Base-by-base conservation (phyloP, 2,888 invertebrate species). In the Caenorhabditis becei region DNA sequence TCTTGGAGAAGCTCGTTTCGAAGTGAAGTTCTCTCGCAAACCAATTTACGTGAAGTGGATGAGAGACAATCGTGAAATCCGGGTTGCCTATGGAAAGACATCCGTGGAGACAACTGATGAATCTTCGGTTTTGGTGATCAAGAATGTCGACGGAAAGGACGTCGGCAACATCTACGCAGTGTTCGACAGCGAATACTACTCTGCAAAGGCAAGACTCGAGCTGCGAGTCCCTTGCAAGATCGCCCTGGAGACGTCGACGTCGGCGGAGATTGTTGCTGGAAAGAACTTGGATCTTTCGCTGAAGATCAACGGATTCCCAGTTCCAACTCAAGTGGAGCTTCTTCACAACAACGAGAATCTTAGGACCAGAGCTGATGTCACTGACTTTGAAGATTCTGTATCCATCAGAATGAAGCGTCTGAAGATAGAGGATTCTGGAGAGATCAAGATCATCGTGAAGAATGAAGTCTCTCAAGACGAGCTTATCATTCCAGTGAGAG, bases 401-500 rank as follows among this genome's bases (percentile, higher is more conserved):
- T 81, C 81, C 0, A 83, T 90, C 35, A 62, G 86, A 77, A 95
- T 96, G 80, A 95, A 95, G 89, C 95, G 94, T 24, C 10, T 87
- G 56, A 86, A 82, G 41, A 80, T 81, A 11, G 74, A 75, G 8
- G 96, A 96, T 89, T 93, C 94, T 71, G 96, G 96, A 41, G 93
- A 91, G 0, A 95, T 96, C 87, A 94, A 93, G 23, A 91, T 96
- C 37, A 94, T 93, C 88, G 82, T 77, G n/a, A 65, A 67, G 49
- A 85, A 85, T 26, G 66, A 81, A 5, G 53, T 59, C 11, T 71
- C 79, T 0, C 24, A 71, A n/a, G 77, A 80, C 32, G 77, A 63
- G n/a, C 10, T 80, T 18, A 63, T 24, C 7, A 69, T 82, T 56
- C 79, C 80, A 49, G 20, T 89, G 5, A 82, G 71, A 18, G 86